Conservation (phyloP, 2,888 invertebrate species). For the Agrochola litura region DNA sequence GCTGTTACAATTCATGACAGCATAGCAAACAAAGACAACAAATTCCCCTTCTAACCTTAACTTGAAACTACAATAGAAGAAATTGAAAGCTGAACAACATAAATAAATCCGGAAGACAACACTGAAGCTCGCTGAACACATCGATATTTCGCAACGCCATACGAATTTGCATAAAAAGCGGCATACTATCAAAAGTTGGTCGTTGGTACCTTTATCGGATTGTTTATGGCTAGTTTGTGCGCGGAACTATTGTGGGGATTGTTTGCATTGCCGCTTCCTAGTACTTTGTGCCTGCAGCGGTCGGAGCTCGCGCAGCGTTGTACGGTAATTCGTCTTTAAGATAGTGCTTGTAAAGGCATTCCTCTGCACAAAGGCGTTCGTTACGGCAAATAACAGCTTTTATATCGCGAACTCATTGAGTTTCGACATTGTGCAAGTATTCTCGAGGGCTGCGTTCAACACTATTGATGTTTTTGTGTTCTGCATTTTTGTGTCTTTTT, state of each 20-base stretch:
- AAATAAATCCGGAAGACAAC: slow-evolving; percentile 58
- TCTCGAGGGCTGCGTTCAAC: slow-evolving; percentile 53
- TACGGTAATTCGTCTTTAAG: slow-evolving; percentile 70
- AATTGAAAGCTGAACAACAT: slow-evolving; percentile 57
- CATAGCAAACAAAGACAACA: background rate
- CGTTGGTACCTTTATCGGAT: slow-evolving; percentile 69
- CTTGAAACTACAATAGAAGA: slow-evolving; percentile 56
- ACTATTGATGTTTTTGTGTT: slow-evolving; percentile 50
- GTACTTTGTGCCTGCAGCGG: slow-evolving; percentile 49
- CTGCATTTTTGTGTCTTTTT: slow-evolving; percentile 31
- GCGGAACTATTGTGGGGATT: slow-evolving; percentile 63
- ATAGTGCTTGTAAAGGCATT: slow-evolving; percentile 69
- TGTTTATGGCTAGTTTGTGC: slow-evolving; percentile 67
- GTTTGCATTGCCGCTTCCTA: slow-evolving; percentile 68
- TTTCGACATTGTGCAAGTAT: slow-evolving; percentile 70
- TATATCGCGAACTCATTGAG: slow-evolving; percentile 71
- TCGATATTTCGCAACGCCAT: slow-evolving; percentile 63
- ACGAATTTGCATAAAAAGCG: slow-evolving; percentile 74
- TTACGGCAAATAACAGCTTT: slow-evolving; percentile 77
- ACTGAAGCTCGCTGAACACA: slow-evolving; percentile 53
- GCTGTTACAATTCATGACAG: background rate
- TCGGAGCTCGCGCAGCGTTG: slow-evolving; percentile 66
- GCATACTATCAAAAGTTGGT: slow-evolving; percentile 70
- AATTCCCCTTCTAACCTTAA: slow-evolving; percentile 16
- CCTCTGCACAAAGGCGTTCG: slow-evolving; percentile 75